These are phyloP conservation scores for Lysandra coridon DNA, from an alignment of 2,888 invertebrate genomes.

Conservation along the genomic window DNA sequence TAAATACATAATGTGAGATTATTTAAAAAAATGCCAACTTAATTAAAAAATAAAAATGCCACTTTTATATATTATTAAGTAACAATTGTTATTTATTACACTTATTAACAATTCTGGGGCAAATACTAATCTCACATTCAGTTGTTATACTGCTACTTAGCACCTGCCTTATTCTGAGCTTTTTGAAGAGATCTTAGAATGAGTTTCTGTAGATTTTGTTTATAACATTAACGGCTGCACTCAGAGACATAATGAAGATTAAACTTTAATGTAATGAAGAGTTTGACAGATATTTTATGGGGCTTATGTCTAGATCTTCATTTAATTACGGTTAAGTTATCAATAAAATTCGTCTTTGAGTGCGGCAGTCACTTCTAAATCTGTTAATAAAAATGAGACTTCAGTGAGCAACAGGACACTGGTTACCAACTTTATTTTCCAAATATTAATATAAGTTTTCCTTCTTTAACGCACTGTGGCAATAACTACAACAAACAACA, in stretches of 20 bases:
- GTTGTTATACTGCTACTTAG: background rate
- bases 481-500: background rate
- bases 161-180: background rate
- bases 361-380: too few relatives aligned
- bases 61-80: background rate
- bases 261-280: too few relatives aligned
- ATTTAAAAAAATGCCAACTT: background rate
- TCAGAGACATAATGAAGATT: too few relatives aligned
- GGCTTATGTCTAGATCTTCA: too few relatives aligned
- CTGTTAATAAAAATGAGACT: background rate
- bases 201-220: background rate
- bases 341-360: too few relatives aligned
- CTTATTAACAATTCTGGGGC: background rate
- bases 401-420: background rate
- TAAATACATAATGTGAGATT: background rate
- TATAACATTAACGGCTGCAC: background rate
- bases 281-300: too few relatives aligned
- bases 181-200: background rate
- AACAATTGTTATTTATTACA: too few relatives aligned
- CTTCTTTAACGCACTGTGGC: too few relatives aligned
- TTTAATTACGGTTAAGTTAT: too few relatives aligned
- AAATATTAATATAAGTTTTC: too few relatives aligned
- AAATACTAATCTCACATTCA: constrained; percentile 6
- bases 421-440: background rate
- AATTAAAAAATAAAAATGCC: too few relatives aligned